Evolutionary conservation across 2,113 vertebrate genomes (phyloP).

Genomic region (Zapornia atra): DNA sequence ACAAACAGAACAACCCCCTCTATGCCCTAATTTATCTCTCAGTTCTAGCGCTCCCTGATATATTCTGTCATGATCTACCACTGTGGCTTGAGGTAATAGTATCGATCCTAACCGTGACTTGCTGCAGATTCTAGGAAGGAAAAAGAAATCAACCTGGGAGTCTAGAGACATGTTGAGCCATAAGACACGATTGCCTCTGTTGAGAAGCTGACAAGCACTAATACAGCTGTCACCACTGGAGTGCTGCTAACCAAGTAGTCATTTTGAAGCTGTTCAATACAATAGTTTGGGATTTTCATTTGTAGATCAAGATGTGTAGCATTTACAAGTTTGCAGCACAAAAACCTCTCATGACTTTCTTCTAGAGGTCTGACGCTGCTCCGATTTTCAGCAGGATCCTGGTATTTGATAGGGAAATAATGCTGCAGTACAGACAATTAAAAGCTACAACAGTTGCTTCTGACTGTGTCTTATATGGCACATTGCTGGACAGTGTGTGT

Average conservation of each 20-base stretch:
- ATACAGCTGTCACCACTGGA: not conserved
- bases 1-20: fast-evolving
- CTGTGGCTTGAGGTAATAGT: not conserved
- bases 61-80: not conserved
- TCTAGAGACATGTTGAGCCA: not conserved
- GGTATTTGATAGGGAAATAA: not conserved
- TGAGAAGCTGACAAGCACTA: not conserved
- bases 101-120: not conserved
- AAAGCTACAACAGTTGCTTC: not conserved
- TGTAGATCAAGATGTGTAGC: not conserved
- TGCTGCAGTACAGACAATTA: not conserved
- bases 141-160: not conserved
- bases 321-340: not conserved
- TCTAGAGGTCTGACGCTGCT: not conserved
- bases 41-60: not conserved
- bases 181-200: not conserved
- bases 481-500: not conserved
- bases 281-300: not conserved
- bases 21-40: not conserved
- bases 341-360: not conserved
- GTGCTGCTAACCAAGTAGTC: not conserved
- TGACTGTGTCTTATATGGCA: not conserved
- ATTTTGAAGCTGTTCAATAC: not conserved
- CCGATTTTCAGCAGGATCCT: not conserved
- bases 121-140: not conserved